Evolutionary conservation across 2,113 vertebrate genomes (phyloP).

Genomic region (Semnornis frantzii): DNA sequence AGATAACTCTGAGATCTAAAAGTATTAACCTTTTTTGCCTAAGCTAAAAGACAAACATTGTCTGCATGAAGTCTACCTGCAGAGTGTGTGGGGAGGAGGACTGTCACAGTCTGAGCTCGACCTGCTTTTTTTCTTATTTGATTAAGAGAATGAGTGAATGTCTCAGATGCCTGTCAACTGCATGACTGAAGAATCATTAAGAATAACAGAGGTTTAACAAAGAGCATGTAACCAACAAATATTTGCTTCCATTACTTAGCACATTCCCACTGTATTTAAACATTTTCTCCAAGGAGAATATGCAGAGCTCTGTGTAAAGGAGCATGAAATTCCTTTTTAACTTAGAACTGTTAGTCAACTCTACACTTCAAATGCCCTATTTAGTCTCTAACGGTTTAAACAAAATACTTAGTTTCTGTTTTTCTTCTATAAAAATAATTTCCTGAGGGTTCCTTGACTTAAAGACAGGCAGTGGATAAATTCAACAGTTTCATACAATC

Average conservation of each 20-base stretch:
- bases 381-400: background rate
- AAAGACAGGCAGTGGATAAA: background rate
- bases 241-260: slow-evolving; percentile 7
- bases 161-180: background rate
- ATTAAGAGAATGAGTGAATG: background rate
- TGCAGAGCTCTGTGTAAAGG: background rate
- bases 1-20: background rate
- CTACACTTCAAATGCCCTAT: slow-evolving; percentile 9
- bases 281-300: slow-evolving; percentile 13
- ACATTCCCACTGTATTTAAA: background rate
- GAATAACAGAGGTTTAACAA: background rate
- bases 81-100: background rate
- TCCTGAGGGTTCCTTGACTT: background rate
- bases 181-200: background rate
- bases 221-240: background rate
- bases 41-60: background rate
- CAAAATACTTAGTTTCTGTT: background rate
- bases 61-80: background rate
- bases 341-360: background rate
- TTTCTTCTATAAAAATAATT: slow-evolving; percentile 4
- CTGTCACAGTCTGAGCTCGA: background rate
- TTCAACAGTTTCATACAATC: background rate
- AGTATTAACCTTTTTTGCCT: background rate
- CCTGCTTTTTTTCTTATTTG: background rate
- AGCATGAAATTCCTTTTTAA: background rate